Percentiles rank a stretch among this genome's conserved stretches.
Evolutionary conservation across 2,888 invertebrate genomes (phyloP).

Genomic region (Cantharis nigra): DNA sequence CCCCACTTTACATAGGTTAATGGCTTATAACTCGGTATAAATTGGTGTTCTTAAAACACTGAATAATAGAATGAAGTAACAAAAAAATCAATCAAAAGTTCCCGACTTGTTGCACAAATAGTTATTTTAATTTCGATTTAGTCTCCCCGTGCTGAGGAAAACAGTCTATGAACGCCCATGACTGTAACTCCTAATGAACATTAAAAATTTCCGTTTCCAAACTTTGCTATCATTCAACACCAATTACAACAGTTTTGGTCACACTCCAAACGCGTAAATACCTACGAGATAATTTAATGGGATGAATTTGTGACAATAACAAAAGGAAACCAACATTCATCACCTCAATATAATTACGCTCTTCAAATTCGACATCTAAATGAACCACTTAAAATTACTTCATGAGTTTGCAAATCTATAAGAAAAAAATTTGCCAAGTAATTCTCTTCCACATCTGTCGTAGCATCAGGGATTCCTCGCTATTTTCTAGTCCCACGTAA

Average conservation of each 20-base stretch:
- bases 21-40: no score
- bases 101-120: not conserved
- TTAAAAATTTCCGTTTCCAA: not conserved
- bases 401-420: not conserved
- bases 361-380: not conserved
- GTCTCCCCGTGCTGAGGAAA: not conserved
- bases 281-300: not conserved
- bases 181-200: not conserved
- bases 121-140: not conserved
- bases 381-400: not conserved
- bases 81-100: no score
- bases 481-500: not conserved
- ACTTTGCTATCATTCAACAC: not conserved
- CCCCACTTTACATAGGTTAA: no score
- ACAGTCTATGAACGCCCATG: not conserved
- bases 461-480: not conserved
- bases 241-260: not conserved
- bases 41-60: no score
- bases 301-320: not conserved
- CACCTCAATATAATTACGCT: not conserved
- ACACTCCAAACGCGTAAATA: not conserved
- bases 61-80: no score
- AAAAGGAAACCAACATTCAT: not conserved
- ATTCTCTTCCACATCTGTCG: not conserved
- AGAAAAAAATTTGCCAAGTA: not conserved